Percentiles rank a stretch among this genome's conserved stretches.
Evolutionary conservation across 2,888 invertebrate species (phyloP).

Genomic region (Macrostomum cliftonense): DNA sequence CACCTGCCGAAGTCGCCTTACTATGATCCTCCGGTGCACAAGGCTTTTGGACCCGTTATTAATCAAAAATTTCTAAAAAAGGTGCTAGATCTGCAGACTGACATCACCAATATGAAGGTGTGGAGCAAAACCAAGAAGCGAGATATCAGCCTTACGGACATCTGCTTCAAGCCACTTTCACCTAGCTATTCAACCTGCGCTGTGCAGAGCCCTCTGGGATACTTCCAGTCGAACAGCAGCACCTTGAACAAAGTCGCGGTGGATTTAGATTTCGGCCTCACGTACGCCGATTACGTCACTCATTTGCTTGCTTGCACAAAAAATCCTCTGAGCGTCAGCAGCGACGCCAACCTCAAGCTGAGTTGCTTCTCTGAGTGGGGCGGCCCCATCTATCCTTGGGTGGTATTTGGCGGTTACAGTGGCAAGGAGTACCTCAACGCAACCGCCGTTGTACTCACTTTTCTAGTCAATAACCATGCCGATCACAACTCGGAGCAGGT

Average conservation of each 20-base stretch:
- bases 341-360: conserved; percentile 23
- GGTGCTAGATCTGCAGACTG: conserved; percentile 28
- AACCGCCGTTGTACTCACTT: conserved; percentile 66
- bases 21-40: conserved; percentile 48
- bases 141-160: conserved; percentile 45
- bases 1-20: conserved; percentile 50
- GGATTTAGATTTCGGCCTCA: conserved; percentile 1
- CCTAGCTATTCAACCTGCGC: conserved; percentile 56
- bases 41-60: conserved; percentile 56
- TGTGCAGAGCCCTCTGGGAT: conserved; percentile 74
- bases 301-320: too few relatives aligned
- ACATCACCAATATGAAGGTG: conserved; percentile 20
- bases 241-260: conserved; percentile 2
- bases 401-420: conserved; percentile 64
- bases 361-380: conserved; percentile 68
- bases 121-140: conserved; percentile 14
- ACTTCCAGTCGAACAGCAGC: conserved; percentile 52
- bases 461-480: conserved; percentile 59
- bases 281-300: too few relatives aligned
- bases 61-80: conserved; percentile 9
- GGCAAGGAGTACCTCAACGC: conserved; percentile 50
- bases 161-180: conserved; percentile 74
- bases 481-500: conserved; percentile 24
- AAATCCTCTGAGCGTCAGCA: conserved; percentile 18
- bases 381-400: conserved; percentile 74